Evolutionary conservation across 2,888 invertebrate genomes (phyloP).

Genomic region (Unio delphinus): DNA sequence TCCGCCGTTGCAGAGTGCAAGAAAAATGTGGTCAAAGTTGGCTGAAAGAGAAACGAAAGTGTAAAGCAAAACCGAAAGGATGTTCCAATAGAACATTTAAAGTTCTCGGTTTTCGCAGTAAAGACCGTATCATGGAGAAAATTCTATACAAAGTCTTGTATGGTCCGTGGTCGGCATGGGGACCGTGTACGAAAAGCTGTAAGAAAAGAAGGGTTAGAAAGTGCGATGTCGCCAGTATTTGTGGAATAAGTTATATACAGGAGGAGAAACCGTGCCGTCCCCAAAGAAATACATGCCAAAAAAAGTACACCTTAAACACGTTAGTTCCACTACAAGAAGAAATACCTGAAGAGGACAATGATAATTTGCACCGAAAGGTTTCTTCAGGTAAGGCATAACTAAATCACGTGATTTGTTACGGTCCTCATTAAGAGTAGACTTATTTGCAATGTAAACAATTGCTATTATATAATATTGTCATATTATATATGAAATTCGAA

Average conservation of each 20-base stretch:
- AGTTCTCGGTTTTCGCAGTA: constrained; percentile 45
- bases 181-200: constrained; percentile 84
- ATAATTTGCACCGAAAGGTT: too few species aligned
- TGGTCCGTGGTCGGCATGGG: constrained; percentile 85
- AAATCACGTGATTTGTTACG: too few species aligned
- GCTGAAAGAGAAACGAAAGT: constrained; percentile 63
- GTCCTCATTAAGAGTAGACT: too few species aligned
- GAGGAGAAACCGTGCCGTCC: constrained; percentile 90
- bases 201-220: constrained; percentile 83
- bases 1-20: constrained; percentile 53
- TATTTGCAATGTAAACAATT: too few species aligned
- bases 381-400: too few species aligned
- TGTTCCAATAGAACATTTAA: constrained; percentile 42
- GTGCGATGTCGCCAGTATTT: constrained; percentile 82
- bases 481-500: too few species aligned
- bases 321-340: constrained; percentile 10
- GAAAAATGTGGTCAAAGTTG: constrained; percentile 59
- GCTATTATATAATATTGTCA: too few species aligned
- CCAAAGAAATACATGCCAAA: constrained; percentile 85
- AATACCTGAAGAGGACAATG: background rate
- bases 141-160: constrained; percentile 68
- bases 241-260: constrained; percentile 83
- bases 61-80: constrained; percentile 40
- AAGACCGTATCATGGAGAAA: constrained; percentile 53
- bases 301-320: constrained; percentile 35